Evolutionary conservation across 2,113 vertebrate species (phyloP), one percentile per base, ranked within the genome.

Genomic region (Clarias macrocephalus): DNA sequence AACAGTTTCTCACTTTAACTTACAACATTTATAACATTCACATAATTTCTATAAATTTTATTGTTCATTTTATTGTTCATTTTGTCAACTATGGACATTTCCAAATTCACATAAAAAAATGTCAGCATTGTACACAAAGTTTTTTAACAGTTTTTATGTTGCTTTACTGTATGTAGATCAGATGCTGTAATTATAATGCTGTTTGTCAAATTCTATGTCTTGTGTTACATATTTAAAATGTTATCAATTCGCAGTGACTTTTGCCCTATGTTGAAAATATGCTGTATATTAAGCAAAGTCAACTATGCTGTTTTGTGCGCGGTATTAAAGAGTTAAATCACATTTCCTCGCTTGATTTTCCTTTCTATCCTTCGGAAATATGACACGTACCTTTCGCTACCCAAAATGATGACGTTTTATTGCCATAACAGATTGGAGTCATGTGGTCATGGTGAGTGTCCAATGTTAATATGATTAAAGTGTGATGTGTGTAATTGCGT

Each of bases 241-340:
- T 15, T 60, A 60, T 2, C 2, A 5, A 37, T 21, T 60, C 19
- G 18, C 56, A 30, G 56, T 21, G n/a, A 42, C 28, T 60, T 83
- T 89, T 85, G 57, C 90, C 62, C 10, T 15, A 63, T 86, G 77
- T 6, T 83, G 48, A 83, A 80, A 80, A 84, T 86, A 84, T 91
- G 90, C 92, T 90, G 82, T 89, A 72, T 72, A 76, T 91, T 88
- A 86, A 87, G 56, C 63, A 91, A 84, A 91, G 59, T 21, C 1
- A 6, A 52, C 25, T 75, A 80, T 73, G 19, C 86, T 87, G 87
- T 89, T 89, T 88, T 87, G 87, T 88, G 82, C 79, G 88, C 11
- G 30, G 86, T 66, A 89, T 89, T 88, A 84, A 91, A 86, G 30
- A 57, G 83, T 83, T 87, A 84, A 19, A 86, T 80, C 52, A 70